Percentiles rank a stretch among this genome's conserved stretches.
Evolutionary conservation across 2,113 vertebrate species (phyloP).

Genomic region (Mobula birostris): DNA sequence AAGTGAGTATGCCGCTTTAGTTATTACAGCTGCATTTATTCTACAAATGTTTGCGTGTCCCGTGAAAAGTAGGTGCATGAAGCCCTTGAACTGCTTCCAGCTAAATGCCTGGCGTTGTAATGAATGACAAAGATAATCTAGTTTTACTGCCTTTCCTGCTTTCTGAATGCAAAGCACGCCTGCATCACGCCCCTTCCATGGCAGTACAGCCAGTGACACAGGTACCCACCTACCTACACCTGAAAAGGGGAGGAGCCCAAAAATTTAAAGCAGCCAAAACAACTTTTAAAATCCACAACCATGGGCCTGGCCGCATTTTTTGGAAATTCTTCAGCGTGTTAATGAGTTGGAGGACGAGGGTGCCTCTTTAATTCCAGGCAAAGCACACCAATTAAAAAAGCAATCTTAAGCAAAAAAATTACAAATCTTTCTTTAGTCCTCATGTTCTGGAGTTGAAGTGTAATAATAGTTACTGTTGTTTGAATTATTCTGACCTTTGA

Average conservation of each 20-base stretch:
- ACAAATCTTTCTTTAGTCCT: background rate
- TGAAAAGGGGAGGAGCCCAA: background rate
- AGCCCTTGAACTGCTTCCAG: conserved; percentile 6
- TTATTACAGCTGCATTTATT: background rate
- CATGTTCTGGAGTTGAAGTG: background rate
- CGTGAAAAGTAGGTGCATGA: background rate
- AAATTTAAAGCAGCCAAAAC: background rate
- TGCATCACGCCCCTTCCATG: background rate
- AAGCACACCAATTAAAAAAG: no score
- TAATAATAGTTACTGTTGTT: background rate
- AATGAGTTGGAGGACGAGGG: background rate
- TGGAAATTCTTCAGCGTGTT: background rate
- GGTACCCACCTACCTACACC: background rate
- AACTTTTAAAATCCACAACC: background rate
- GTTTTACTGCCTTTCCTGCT: conserved; percentile 13
- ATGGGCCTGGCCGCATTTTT: background rate
- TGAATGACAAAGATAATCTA: background rate
- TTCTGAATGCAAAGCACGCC: background rate
- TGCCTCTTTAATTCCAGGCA: background rate
- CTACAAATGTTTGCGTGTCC: background rate
- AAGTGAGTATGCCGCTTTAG: background rate
- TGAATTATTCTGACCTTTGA: background rate
- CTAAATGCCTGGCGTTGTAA: background rate
- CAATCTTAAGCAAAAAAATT: no score
- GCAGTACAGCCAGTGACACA: background rate